These are phyloP conservation scores for Philhelius pedissequus DNA, from an alignment of 2,888 invertebrate genomes.

Conservation along the genomic window DNA sequence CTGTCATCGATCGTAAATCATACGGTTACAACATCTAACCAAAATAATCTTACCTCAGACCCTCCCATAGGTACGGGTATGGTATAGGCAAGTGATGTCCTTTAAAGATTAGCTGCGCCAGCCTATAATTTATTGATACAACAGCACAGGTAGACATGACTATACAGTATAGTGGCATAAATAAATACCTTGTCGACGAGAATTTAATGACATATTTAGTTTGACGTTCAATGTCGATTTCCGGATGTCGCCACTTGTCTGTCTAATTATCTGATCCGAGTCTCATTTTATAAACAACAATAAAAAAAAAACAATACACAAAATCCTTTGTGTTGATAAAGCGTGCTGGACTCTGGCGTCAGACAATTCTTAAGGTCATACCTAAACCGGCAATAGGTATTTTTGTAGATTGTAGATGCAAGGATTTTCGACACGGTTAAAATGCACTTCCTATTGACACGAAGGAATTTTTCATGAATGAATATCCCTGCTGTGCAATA, in stretches of 20 bases:
- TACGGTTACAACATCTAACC: constrained; percentile 33
- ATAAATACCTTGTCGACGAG: constrained; percentile 39
- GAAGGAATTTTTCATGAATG: constrained; percentile 69
- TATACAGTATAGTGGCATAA: background rate
- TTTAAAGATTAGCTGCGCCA: constrained; percentile 11
- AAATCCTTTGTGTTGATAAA: constrained; percentile 8
- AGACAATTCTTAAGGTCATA: constrained; percentile 39
- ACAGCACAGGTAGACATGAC: constrained; percentile 19
- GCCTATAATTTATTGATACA: constrained; percentile 50
- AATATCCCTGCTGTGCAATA: constrained; percentile 70
- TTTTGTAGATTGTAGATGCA: constrained; percentile 36
- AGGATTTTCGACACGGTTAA: background rate
- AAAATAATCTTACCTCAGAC: constrained; percentile 53
- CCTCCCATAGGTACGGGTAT: constrained; percentile 19
- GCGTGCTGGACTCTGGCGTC: constrained; percentile 60
- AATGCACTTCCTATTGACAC: constrained; percentile 24
- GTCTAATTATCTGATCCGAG: constrained; percentile 61
- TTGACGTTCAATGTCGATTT: constrained; percentile 48
- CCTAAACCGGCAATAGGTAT: constrained; percentile 15
- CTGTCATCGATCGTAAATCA: constrained; percentile 51
- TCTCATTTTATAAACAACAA: constrained; percentile 43
- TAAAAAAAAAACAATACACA: background rate
- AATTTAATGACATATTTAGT: constrained; percentile 67
- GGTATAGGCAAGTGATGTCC: background rate
- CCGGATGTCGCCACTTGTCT: constrained; percentile 68